These are phyloP conservation scores for Sciaenops ocellatus DNA, from an alignment of 2,797 vertebrate genomes.

Conservation along the genomic window DNA sequence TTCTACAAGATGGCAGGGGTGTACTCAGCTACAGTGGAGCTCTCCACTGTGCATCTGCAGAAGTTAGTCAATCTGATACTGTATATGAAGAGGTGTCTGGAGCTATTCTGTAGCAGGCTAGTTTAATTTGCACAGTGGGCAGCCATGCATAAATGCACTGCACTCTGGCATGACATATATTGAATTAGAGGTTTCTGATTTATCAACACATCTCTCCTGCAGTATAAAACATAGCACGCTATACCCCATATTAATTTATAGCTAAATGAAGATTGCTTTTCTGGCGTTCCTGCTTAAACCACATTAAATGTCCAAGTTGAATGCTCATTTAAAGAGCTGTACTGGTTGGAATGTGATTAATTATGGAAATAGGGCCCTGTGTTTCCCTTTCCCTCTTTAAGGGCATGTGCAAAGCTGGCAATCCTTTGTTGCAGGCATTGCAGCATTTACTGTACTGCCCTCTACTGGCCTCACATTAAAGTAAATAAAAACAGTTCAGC, in stretches of 20 bases:
- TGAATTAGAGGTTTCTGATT: background rate
- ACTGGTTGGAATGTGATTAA: background rate
- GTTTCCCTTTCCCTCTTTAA: background rate
- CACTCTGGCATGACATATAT: background rate
- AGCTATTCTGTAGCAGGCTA: background rate
- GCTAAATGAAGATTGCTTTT: background rate
- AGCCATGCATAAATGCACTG: background rate
- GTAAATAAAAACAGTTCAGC: background rate
- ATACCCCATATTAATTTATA: no score
- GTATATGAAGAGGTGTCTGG: background rate
- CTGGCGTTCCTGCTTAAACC: background rate
- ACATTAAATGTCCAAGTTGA: background rate
- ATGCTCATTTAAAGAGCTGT: background rate
- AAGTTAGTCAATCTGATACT: background rate
- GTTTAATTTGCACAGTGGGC: background rate
- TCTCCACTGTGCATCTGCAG: no score
- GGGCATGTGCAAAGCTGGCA: background rate
- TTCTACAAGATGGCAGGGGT: no score
- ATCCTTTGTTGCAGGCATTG: background rate
- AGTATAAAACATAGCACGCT: background rate
- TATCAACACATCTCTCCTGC: background rate
- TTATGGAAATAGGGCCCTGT: background rate
- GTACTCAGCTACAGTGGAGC: no score
- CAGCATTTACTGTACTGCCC: constrained; percentile 41
- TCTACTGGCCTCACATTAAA: constrained; percentile 46